Percentiles rank a stretch among this genome's conserved stretches.
These are phyloP conservation scores for Drosophila repleta DNA, from an alignment of 1,140 invertebrate species.

Conservation along the genomic window DNA sequence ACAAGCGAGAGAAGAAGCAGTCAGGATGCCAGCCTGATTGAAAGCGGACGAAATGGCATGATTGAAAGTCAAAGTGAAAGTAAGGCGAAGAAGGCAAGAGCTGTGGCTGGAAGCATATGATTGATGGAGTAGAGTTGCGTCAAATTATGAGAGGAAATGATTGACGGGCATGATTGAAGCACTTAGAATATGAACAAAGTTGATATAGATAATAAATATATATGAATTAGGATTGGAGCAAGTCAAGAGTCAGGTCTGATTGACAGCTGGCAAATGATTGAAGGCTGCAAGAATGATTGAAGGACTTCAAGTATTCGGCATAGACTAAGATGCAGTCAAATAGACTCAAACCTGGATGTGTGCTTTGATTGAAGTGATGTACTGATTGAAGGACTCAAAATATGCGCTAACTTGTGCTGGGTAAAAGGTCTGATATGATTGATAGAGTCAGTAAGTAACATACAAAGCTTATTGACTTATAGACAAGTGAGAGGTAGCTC, in stretches of 20 bases:
- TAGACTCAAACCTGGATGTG: neutral
- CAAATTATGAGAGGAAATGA: too few species aligned
- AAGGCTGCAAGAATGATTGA: neutral
- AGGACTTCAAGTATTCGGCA: too few species aligned
- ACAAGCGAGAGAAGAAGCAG: too few species aligned
- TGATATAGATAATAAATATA: too few species aligned
- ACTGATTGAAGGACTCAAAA: neutral
- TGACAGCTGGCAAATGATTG: neutral
- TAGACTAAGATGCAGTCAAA: neutral
- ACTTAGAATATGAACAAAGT: too few species aligned
- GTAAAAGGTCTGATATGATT: neutral
- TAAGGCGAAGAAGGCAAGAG: too few species aligned
- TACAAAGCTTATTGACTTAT: neutral
- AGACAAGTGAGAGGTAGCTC: neutral
- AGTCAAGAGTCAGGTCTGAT: too few species aligned
- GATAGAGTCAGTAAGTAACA: neutral
- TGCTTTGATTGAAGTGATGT: neutral
- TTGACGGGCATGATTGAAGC: too few species aligned
- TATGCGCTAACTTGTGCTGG: neutral
- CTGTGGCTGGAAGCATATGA: too few species aligned
- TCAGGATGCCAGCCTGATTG: neutral
- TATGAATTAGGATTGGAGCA: too few species aligned
- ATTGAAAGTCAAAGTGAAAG: too few species aligned
- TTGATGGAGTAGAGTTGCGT: too few species aligned
- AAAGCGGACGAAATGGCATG: neutral